A percentile compares a stretch with the other conserved stretches of the same genome.
These are phyloP conservation scores for Edolisoma coerulescens DNA, from an alignment of 2,113 vertebrate species.

Conservation along the genomic window DNA sequence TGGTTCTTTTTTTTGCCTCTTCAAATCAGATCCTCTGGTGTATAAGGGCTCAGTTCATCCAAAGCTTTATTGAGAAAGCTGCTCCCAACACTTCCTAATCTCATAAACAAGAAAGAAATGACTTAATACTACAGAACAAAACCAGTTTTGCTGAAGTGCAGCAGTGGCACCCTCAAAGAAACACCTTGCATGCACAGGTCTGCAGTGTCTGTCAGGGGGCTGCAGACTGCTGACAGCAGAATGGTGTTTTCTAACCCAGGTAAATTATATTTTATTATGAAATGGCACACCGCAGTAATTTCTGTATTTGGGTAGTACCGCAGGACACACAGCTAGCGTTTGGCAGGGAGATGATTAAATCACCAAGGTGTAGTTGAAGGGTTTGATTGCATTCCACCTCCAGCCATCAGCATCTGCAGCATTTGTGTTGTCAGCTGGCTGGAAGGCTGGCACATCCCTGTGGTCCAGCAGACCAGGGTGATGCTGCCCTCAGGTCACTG, in stretches of 20 bases:
- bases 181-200: neutral
- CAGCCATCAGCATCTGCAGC: constrained; percentile 19
- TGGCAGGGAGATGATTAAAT: constrained; percentile 68
- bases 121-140: constrained; percentile 62
- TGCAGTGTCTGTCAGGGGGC: neutral
- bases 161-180: constrained; percentile 40
- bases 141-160: constrained; percentile 47
- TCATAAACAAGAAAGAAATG: constrained; percentile 33
- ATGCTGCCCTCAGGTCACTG: neutral
- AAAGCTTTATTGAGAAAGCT: constrained; percentile 47
- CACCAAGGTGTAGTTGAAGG: constrained; percentile 60
- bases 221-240: constrained; percentile 53
- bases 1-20: neutral
- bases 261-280: constrained; percentile 50
- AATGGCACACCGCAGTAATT: constrained; percentile 33
- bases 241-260: constrained; percentile 43
- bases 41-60: constrained; percentile 39
- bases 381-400: constrained; percentile 55
- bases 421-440: neutral
- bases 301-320: constrained; percentile 36
- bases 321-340: constrained; percentile 1
- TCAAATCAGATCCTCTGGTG: constrained; percentile 39
- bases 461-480: neutral
- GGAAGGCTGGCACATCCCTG: neutral
- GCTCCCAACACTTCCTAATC: constrained; percentile 47